phyloP scores from a whole-genome alignment of 2,797 vertebrate species.

The Morus bassanus region DNA sequence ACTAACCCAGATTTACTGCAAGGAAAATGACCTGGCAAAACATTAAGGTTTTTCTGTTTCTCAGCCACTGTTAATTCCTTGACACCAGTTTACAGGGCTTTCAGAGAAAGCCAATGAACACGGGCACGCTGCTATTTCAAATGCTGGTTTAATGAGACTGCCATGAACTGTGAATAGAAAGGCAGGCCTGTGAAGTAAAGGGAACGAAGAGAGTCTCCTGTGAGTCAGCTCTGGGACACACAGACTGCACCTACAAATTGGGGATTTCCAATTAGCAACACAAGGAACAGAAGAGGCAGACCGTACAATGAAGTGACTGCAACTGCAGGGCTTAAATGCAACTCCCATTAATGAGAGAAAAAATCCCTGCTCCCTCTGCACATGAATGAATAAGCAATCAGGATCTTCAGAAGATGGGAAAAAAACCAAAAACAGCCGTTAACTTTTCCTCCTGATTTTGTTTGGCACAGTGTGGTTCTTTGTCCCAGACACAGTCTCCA shows the following conservation, averaged over 20 bases:
- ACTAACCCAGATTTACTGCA: conserved; percentile 17
- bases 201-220: conserved; percentile 28
- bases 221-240: conserved; percentile 34
- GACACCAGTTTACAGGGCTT: conserved; percentile 21
- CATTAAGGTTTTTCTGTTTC: conserved; percentile 8
- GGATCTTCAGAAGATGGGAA: not conserved
- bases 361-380: not conserved
- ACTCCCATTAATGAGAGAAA: not conserved
- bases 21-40: conserved; percentile 11
- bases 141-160: conserved; percentile 25
- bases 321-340: not conserved
- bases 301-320: not conserved
- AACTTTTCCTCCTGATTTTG: not conserved
- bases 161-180: conserved; percentile 41
- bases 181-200: conserved; percentile 15
- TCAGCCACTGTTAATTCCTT: conserved; percentile 8
- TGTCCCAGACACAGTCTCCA: not conserved
- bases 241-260: conserved; percentile 32
- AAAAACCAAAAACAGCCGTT: not conserved
- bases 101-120: conserved; percentile 20
- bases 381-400: not conserved
- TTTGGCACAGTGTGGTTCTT: not conserved
- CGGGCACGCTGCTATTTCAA: not conserved
- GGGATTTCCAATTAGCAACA: conserved; percentile 53
- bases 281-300: not conserved